Percentiles rank a stretch among this genome's conserved stretches.
These are phyloP conservation scores for Illadopsis cleaveri DNA, from an alignment of 2,113 vertebrate genomes.

Conservation along the genomic window DNA sequence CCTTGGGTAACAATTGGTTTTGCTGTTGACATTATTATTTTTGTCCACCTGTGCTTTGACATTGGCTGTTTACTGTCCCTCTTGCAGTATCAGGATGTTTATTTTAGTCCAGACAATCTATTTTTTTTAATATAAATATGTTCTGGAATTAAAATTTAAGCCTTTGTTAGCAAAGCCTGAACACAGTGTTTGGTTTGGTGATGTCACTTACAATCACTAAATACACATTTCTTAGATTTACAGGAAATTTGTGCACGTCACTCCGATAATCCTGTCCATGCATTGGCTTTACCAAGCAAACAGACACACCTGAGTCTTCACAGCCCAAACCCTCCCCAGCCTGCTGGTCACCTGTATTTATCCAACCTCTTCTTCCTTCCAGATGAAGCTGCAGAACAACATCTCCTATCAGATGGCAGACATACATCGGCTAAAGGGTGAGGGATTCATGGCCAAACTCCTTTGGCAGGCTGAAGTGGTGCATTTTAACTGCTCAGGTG, in stretches of 20 bases:
- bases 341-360: not conserved
- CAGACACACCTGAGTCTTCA: not conserved
- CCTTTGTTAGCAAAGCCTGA: not conserved
- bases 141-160: not conserved
- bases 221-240: not conserved
- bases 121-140: not conserved
- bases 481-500: not conserved
- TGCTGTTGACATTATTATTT: not conserved
- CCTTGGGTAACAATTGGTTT: not conserved
- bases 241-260: not conserved
- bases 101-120: not conserved
- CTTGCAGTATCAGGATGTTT: not conserved
- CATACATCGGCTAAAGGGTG: conserved; percentile 90
- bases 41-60: not conserved
- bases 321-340: rapidly evolving
- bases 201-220: not conserved
- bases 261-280: not conserved
- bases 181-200: not conserved
- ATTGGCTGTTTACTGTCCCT: not conserved
- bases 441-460: not conserved
- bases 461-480: not conserved
- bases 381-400: conserved; percentile 91
- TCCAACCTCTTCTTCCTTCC: conserved; percentile 8
- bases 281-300: rapidly evolving
- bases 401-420: conserved; percentile 86